phyloP scores from a whole-genome alignment of 2,888 invertebrate genomes.

The Drosophila percnosoma region DNA sequence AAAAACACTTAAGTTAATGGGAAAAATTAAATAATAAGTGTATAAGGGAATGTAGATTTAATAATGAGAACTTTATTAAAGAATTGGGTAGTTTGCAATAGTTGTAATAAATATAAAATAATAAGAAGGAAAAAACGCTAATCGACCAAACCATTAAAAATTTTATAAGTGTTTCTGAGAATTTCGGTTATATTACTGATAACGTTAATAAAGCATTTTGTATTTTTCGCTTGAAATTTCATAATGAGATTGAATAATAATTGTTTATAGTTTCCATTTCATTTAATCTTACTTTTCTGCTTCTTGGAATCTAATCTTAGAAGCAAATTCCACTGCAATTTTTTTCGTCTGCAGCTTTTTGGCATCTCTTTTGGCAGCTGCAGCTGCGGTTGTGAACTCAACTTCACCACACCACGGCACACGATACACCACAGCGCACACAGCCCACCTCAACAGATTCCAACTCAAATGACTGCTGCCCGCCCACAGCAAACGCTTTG shows the following conservation, averaged over 20 bases:
- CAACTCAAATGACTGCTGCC: slow-evolving; percentile 53
- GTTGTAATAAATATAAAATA: neutral
- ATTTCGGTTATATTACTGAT: neutral
- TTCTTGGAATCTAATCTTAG: neutral
- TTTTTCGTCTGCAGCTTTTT: slow-evolving; percentile 32
- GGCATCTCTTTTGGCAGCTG: slow-evolving; percentile 35
- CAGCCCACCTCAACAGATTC: slow-evolving; percentile 44
- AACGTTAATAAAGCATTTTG: neutral
- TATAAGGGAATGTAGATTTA: too few species aligned
- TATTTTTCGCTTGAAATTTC: neutral
- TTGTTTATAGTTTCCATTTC: neutral
- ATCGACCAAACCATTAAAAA: neutral
- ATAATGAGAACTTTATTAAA: too few species aligned
- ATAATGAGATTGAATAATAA: neutral
- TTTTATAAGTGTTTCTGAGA: neutral
- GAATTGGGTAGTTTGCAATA: neutral
- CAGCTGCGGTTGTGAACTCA: slow-evolving; percentile 48
- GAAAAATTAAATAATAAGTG: neutral
- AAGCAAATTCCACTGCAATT: slow-evolving; percentile 26
- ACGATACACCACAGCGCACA: slow-evolving; percentile 26
- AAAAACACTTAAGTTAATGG: neutral
- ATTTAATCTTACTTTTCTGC: neutral
- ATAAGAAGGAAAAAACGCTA: neutral
- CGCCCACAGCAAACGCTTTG: slow-evolving; percentile 61
- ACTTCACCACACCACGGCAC: slow-evolving; percentile 40